phyloP scores from a whole-genome alignment of 2,888 invertebrate species.

The Agriopis aurantiaria region DNA sequence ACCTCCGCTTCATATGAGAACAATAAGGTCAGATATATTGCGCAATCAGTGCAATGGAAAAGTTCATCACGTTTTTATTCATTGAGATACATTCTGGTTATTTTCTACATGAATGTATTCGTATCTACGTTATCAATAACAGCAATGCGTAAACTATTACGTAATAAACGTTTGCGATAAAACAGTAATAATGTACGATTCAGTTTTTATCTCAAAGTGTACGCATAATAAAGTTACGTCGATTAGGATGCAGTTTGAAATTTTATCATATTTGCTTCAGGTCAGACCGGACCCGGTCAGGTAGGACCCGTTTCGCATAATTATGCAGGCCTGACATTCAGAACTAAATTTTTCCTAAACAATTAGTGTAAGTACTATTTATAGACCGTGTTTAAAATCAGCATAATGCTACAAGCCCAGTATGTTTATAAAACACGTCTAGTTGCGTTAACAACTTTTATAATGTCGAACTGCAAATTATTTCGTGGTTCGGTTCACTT shows the following conservation, averaged over 20 bases:
- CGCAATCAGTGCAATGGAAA: conserved; percentile 8
- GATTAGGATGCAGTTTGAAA: background rate
- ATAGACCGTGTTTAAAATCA: background rate
- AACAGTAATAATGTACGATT: background rate
- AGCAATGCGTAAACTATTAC: background rate
- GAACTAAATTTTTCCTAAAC: background rate
- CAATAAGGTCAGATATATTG: conserved; percentile 9
- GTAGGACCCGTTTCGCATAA: background rate
- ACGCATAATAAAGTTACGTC: background rate
- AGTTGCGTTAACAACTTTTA: background rate
- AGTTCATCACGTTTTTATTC: background rate
- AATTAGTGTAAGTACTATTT: background rate
- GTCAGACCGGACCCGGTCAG: no score
- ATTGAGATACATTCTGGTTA: background rate
- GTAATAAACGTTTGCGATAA: background rate
- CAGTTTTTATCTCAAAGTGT: background rate
- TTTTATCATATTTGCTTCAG: background rate
- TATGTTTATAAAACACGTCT: background rate
- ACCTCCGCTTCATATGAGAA: background rate
- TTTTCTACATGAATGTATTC: background rate
- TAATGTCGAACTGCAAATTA: background rate
- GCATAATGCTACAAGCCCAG: conserved; percentile 8
- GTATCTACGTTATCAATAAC: background rate
- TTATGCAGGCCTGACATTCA: background rate
- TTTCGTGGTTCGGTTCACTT: background rate